Evolutionary conservation across 2,113 vertebrate species (phyloP).

Genomic region (Caretta caretta): DNA sequence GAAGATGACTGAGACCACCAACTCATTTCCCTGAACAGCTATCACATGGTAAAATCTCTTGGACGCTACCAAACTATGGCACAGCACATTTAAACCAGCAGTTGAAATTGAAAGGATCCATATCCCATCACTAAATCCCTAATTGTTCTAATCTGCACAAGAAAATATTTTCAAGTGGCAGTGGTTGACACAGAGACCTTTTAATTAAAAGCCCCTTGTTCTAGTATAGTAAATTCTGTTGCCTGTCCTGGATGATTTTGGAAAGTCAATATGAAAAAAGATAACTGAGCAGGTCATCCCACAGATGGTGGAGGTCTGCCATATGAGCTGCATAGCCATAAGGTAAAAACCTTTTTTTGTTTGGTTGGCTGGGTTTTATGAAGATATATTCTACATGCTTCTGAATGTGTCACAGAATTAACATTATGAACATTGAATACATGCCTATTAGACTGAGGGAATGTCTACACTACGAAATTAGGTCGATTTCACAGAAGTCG

Average conservation of each 20-base stretch:
- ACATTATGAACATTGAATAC: background rate
- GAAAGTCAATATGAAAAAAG: background rate
- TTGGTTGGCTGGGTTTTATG: background rate
- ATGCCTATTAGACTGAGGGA: background rate
- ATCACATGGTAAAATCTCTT: conserved; percentile 19
- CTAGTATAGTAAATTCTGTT: background rate
- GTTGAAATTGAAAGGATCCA: background rate
- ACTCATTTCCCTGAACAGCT: background rate
- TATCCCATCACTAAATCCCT: background rate
- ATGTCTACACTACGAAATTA: no score
- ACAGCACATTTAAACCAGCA: conserved; percentile 9
- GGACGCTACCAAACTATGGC: background rate
- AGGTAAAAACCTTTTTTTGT: background rate
- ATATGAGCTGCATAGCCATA: rapidly evolving
- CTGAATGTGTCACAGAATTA: background rate
- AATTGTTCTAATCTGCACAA: background rate
- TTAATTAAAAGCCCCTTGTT: background rate
- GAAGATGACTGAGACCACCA: background rate
- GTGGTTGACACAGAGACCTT: background rate
- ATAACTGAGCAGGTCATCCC: background rate
- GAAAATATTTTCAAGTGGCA: background rate
- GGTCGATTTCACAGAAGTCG: no score
- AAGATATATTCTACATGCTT: background rate
- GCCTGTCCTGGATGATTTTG: background rate
- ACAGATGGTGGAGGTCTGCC: background rate